Percentiles rank a stretch among this genome's conserved stretches.
Conservation (phyloP, 2,888 invertebrate genomes). For the Amphipyra tragopoginis region DNA sequence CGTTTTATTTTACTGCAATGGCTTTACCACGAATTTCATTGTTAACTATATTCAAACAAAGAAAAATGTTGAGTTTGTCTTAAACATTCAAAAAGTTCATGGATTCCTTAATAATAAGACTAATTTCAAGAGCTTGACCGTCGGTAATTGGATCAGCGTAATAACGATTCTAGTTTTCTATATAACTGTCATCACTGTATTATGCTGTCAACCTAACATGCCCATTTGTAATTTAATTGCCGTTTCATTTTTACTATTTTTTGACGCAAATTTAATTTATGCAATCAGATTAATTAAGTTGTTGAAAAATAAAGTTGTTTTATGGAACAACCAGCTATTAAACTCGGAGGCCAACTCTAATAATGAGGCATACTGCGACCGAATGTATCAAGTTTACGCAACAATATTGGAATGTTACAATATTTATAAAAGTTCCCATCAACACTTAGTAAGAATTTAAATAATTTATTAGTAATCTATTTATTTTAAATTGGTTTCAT, state of each 20-base stretch:
- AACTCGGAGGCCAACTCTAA: background rate
- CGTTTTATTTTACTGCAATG: conserved; percentile 1
- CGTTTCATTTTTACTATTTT: background rate
- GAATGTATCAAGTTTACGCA: conserved; percentile 22
- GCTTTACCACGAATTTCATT: conserved; percentile 8
- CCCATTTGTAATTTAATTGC: background rate
- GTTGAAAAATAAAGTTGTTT: conserved; percentile 20
- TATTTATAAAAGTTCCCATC: conserved; percentile 4
- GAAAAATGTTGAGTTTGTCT: conserved; percentile 6
- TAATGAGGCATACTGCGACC: background rate
- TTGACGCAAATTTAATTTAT: conserved; percentile 29
- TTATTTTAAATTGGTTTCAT: too few species aligned
- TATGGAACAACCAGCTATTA: conserved; percentile 37
- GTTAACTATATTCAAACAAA: background rate
- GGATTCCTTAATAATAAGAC: conserved; percentile 8
- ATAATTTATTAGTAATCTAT: background rate
- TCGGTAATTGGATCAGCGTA: conserved; percentile 12
- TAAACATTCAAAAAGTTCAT: conserved; percentile 22
- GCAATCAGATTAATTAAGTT: conserved; percentile 18
- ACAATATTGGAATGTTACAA: conserved; percentile 31
- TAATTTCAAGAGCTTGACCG: background rate
- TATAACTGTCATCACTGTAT: background rate
- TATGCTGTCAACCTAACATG: background rate
- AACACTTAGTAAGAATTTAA: conserved; percentile 19
- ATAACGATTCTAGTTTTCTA: background rate